Evolutionary conservation across 2,113 vertebrate species (phyloP), one percentile per base, ranked within the genome.

Genomic region (Penelope pileata): DNA sequence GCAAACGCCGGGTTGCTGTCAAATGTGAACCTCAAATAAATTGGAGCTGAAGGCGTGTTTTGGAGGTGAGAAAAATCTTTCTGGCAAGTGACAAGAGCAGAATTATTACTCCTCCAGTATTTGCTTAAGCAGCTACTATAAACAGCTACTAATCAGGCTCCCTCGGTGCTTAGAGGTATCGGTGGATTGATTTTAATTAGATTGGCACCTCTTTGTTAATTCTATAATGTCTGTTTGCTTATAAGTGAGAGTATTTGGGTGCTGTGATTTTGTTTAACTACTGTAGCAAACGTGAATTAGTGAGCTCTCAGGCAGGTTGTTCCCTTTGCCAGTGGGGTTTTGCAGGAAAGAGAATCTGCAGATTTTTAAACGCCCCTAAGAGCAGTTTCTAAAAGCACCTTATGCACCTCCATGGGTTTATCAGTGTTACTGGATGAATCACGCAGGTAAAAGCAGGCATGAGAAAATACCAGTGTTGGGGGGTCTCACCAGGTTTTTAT

Each of bases 101-200:
- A 91, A 75, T 80, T 91, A 68, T 42, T 70, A 89, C 62, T 96
- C 45, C 83, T 73, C 59, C 91, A 84, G 56, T 67, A 83, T 93
- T 91, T 91, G 70, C 91, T 91, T 95, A 92, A 94, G 72, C 86
- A 95, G 47, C 21, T 87, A 80, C 83, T 84, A 89, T 94, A 89
- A 90, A 73, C 62, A 94, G 90, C 93, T 54, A 62, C 53, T 94
- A 92, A 95, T 96, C 95, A 92, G 59, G 34, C 80, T 85, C 92
- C 64, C 89, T 70, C 38, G 17, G 69, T 66, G 13, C 81, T 97
- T 63, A 85, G 79, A 88, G 66, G 30, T 76, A 70, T 60, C 45
- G 60, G 58, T 80, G 62, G 83, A 93, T 68, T 94, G 63, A 91
- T 95, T 96, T 96, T 96, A 87, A 91, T 82, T 94, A 92, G 92